These are phyloP conservation scores for Antheraea assamensis DNA, from an alignment of 2,888 invertebrate species.

Conservation along the genomic window DNA sequence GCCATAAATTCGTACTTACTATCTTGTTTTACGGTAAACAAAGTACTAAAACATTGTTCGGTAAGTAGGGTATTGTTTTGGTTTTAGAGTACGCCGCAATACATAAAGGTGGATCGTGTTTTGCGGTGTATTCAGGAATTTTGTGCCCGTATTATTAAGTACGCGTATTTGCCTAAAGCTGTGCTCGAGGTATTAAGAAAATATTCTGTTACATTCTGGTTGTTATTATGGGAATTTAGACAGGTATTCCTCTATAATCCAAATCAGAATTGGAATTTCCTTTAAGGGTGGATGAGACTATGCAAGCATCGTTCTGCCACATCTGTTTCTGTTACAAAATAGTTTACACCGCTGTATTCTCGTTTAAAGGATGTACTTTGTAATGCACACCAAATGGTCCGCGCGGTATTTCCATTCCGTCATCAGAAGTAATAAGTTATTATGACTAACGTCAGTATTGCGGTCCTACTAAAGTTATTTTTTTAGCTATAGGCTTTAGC, in stretches of 20 bases:
- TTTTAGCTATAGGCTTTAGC: no score
- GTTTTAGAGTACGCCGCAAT: slow-evolving; percentile 8
- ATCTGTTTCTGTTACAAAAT: no score
- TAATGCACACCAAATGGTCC: no score
- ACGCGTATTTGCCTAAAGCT: slow-evolving; percentile 2
- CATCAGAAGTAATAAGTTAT: no score
- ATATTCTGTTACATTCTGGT: background rate
- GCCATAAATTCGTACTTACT: slow-evolving; percentile 10
- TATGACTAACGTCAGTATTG: no score
- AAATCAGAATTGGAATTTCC: background rate
- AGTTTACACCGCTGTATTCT: no score
- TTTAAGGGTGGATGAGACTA: background rate
- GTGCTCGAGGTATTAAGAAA: background rate
- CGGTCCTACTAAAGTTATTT: no score
- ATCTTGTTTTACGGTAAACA: slow-evolving; percentile 18
- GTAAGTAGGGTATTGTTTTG: slow-evolving; percentile 22
- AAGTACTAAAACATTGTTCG: slow-evolving; percentile 19
- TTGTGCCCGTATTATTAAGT: slow-evolving; percentile 4
- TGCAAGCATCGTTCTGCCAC: no score
- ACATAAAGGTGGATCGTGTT: slow-evolving; percentile 20
- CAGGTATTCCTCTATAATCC: background rate
- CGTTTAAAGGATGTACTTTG: no score
- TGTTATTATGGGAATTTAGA: background rate
- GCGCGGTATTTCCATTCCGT: no score
- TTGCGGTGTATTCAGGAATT: slow-evolving; percentile 19